Conservation (phyloP, 2,113 vertebrate species). For the Chloropsis hardwickii region DNA sequence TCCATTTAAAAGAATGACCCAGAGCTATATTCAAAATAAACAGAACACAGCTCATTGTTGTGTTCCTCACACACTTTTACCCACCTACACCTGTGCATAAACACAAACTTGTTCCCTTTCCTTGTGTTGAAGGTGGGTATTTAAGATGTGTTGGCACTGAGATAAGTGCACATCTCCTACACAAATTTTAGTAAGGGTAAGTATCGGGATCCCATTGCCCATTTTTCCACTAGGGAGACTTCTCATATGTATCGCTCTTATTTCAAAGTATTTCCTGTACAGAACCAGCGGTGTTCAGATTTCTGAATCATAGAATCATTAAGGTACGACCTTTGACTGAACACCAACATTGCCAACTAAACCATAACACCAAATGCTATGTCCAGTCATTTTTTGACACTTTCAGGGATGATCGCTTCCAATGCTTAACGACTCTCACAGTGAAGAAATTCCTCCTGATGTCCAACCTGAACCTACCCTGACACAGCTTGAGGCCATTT, state of each 20-base stretch:
- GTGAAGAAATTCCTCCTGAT: neutral
- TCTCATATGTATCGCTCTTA: neutral
- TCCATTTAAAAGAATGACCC: neutral
- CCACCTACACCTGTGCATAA: neutral
- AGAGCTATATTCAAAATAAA: neutral
- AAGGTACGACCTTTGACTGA: fast-evolving
- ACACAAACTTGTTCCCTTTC: neutral
- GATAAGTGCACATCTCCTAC: neutral
- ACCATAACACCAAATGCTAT: neutral
- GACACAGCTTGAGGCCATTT: neutral
- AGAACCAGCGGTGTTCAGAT: neutral
- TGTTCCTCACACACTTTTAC: neutral
- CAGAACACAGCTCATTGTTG: neutral
- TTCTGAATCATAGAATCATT: neutral
- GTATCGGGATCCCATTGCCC: neutral
- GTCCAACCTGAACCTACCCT: neutral
- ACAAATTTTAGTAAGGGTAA: neutral
- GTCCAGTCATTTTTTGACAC: neutral
- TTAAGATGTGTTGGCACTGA: neutral
- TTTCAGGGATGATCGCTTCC: neutral
- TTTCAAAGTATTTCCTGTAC: neutral
- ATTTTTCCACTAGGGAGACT: neutral
- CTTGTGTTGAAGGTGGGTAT: neutral
- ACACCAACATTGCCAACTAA: neutral
- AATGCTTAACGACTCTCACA: neutral